Evolutionary conservation across 2,888 invertebrate species (phyloP).

Genomic region (Caenorhabditis afra): DNA sequence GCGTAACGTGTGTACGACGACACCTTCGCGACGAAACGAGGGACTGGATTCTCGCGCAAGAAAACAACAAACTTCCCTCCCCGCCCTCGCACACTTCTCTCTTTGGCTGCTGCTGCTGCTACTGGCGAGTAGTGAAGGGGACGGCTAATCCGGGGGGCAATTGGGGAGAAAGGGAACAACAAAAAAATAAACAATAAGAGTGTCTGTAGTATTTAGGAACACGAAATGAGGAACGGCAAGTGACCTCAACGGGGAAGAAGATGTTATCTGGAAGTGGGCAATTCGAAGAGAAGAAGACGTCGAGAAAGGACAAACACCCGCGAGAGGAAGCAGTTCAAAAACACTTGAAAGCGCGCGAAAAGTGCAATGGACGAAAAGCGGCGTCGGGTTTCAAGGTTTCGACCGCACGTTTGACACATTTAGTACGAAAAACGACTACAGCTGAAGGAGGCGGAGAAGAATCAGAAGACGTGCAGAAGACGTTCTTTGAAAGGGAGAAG

Average conservation of each 20-base stretch:
- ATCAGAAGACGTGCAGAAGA: constrained; percentile 2
- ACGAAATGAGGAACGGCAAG: constrained; percentile 1
- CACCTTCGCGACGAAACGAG: constrained; percentile 9
- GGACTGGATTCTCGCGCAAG: constrained; percentile 32
- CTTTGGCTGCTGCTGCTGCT: not conserved
- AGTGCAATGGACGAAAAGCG: constrained; percentile 4
- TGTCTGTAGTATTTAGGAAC: constrained; percentile 6
- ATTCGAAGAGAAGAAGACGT: constrained; percentile 20
- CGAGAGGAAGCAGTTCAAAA: constrained; percentile 22
- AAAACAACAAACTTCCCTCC: not conserved
- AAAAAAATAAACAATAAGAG: constrained; percentile 44
- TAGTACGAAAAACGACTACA: constrained; percentile 50
- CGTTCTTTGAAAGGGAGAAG: constrained; percentile 12
- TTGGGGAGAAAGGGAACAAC: constrained; percentile 25
- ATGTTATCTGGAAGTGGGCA: not conserved
- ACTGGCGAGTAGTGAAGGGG: constrained; percentile 10
- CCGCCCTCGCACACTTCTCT: too few species aligned
- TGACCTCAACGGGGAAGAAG: not conserved
- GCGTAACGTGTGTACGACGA: constrained; percentile 27
- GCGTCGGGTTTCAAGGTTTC: constrained; percentile 36
- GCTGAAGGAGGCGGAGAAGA: not conserved
- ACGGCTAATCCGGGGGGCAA: constrained; percentile 23
- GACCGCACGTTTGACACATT: constrained; percentile 38
- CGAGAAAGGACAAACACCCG: constrained; percentile 12
- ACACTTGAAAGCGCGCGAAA: constrained; percentile 41